phyloP scores from a whole-genome alignment of 1,140 invertebrate species.

The Acyrthosiphon pisum region DNA sequence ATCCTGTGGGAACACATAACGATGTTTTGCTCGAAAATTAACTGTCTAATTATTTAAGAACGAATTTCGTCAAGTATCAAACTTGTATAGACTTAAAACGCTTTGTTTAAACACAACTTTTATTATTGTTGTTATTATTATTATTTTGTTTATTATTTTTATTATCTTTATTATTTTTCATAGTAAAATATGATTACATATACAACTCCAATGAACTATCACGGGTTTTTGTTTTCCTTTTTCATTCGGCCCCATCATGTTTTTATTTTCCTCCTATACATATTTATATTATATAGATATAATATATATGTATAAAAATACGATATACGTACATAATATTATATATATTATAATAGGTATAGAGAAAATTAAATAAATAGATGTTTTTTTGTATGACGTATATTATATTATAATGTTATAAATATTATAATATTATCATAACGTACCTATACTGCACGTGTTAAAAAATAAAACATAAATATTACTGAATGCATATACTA shows the following conservation, averaged over 20 bases:
- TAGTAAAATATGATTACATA: not conserved
- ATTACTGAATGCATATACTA: conserved; percentile 28
- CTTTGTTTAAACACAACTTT: conserved; percentile 39
- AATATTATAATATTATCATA: not conserved
- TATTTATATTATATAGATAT: not conserved
- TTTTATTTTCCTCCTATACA: not conserved
- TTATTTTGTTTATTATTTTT: conserved; percentile 28
- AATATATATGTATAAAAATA: conserved; percentile 2
- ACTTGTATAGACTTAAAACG: not conserved
- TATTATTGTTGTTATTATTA: conserved; percentile 24
- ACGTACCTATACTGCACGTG: conserved; percentile 9
- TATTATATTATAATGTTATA: not conserved
- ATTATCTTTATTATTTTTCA: conserved; percentile 12
- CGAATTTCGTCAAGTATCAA: not conserved
- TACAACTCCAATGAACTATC: not conserved
- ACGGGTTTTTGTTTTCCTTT: conserved; percentile 51
- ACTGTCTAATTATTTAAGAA: not conserved
- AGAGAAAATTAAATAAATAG: conserved; percentile 23
- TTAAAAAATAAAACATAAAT: not conserved
- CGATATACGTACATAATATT: not conserved
- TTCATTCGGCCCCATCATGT: not conserved
- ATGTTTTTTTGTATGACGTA: not conserved
- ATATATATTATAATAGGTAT: not conserved
- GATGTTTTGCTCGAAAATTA: not conserved
- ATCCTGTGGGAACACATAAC: conserved; percentile 28